These are phyloP conservation scores for Zaprionus camerounensis DNA, from an alignment of 1,140 invertebrate species.

Conservation along the genomic window DNA sequence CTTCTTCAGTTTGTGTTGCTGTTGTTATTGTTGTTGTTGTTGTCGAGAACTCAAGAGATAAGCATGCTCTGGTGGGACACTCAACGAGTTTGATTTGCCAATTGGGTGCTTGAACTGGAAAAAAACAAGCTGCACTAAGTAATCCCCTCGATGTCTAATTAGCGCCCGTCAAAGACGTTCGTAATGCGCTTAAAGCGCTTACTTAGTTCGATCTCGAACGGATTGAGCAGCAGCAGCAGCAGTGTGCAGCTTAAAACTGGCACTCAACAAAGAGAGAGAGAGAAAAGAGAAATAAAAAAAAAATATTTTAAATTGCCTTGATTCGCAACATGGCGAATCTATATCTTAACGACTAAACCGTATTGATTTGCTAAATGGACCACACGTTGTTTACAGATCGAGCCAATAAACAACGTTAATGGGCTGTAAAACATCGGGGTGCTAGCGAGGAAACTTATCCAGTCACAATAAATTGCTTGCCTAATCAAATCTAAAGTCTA, in stretches of 20 bases:
- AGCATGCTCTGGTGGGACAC: constrained; percentile 49
- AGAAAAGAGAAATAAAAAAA: neutral
- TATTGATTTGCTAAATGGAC: constrained; percentile 1
- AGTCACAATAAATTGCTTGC: neutral
- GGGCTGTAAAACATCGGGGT: constrained; percentile 8
- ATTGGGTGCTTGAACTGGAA: constrained; percentile 20
- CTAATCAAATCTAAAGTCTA: neutral
- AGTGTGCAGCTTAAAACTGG: constrained; percentile 5
- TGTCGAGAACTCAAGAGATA: constrained; percentile 55
- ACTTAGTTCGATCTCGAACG: constrained; percentile 10
- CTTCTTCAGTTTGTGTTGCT: constrained; percentile 12
- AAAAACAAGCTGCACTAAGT: constrained; percentile 17
- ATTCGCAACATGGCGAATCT: neutral
- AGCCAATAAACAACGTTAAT: constrained; percentile 4
- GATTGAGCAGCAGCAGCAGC: constrained; percentile 1
- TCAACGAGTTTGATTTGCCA: constrained; percentile 45
- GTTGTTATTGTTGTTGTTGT: constrained; percentile 1
- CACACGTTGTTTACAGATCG: neutral
- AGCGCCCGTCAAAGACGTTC: constrained; percentile 10
- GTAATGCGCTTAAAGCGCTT: constrained; percentile 12
- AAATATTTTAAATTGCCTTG: neutral
- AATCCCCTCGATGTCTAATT: constrained; percentile 51
- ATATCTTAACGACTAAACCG: neutral
- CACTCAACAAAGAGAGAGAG: neutral
- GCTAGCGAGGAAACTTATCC: neutral